Evolutionary conservation across 2,113 vertebrate species (phyloP), one percentile per base, ranked within the genome.

Genomic region (Gymnocephalus cernua): DNA sequence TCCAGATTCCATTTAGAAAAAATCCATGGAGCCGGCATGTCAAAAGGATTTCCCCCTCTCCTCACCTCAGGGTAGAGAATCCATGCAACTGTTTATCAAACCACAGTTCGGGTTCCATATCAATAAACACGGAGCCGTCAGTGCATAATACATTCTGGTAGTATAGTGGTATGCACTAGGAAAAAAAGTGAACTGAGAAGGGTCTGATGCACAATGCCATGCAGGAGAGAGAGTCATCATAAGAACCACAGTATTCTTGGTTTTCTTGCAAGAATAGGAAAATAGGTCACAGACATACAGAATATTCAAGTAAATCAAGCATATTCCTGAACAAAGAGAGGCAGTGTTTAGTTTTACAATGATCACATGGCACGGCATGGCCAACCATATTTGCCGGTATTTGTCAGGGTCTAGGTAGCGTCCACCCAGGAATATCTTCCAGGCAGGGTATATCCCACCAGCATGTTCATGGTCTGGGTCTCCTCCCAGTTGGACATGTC

Each of bases 1-100:
- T 91, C 73, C 69, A 90, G 66, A 92, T 84, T 84, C 77, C 67
- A 83, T 90, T 89, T 73, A 77, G n/a, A 79, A 80, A 77, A 75
- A 82, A 66, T 80, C 85, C 56, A 77, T 69, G 75, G 73, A 86
- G 83, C 57, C 61, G 1, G 77, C 72, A 82, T 84, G 71, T 80
- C 80, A 90, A 87, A 86, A 70, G 73, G 70, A 82, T 81, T 89
- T 85, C 64, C 74, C 83, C 48, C 75, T 86, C 86, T 86, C 86
- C 65, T 84, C 89, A 91, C 65, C 82, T 87, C 65, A 67, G 71
- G 86, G 69, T 23, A 72, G 61, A 74, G 78, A 73, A 86, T 90
- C 45, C 70, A 83, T 77, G 77, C 53, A 16, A 80, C 79, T 79
- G 35, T 87, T 92, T 84, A 83, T 88, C 79, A 89, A 86, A 85